Evolutionary conservation across 1,140 invertebrate species (phyloP).

Genomic region (Mya arenaria): DNA sequence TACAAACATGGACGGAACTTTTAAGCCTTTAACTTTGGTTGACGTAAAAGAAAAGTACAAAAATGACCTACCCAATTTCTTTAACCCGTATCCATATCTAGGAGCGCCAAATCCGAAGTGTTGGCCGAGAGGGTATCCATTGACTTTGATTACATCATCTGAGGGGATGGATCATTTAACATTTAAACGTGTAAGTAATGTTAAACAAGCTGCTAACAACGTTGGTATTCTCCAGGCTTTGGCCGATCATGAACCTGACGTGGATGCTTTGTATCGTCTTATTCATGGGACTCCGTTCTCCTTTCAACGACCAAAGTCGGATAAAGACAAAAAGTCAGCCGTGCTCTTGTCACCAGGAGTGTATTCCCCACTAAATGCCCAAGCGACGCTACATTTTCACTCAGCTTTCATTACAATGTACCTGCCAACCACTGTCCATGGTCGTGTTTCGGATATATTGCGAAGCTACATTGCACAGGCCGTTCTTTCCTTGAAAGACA

Average conservation of each 20-base stretch:
- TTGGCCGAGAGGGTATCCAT: constrained; percentile 51
- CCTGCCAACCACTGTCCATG: constrained; percentile 43
- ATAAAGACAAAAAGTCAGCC: not conserved
- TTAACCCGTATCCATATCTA: constrained; percentile 48
- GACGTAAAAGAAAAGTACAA: no score
- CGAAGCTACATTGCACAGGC: constrained; percentile 44
- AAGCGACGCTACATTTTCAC: constrained; percentile 36
- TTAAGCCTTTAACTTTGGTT: no score
- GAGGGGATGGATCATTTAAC: not conserved
- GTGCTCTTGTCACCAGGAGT: constrained; percentile 30
- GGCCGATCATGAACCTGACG: constrained; percentile 49
- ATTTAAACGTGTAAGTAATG: not conserved
- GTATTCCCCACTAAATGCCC: constrained; percentile 54
- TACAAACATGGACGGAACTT: not conserved
- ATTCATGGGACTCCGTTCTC: constrained; percentile 41
- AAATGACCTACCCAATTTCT: no score
- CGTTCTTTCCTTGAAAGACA: constrained; percentile 1
- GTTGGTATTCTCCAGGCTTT: constrained; percentile 46
- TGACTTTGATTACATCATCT: constrained; percentile 7
- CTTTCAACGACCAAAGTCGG: not conserved
- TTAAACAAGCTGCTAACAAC: not conserved
- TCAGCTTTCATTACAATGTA: constrained; percentile 21
- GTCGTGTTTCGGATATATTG: constrained; percentile 52
- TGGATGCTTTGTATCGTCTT: constrained; percentile 54
- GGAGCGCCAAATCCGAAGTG: not conserved